Base-by-base conservation (phyloP, 2,797 vertebrate species). In the Phalloptychus januarius region DNA sequence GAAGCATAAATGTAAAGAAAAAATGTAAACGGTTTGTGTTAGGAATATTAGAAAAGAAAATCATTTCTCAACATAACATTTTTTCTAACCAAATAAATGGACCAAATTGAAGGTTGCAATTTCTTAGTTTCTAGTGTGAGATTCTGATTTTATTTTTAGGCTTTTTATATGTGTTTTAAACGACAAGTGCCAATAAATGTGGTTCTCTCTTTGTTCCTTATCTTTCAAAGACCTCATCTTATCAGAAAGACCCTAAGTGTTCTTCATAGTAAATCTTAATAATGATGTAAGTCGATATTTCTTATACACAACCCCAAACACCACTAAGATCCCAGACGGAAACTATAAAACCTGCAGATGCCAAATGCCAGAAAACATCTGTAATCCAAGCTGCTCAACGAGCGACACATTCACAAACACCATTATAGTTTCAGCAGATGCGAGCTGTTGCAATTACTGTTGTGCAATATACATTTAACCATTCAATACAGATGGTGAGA, bases 341-440 rank as follows among this genome's bases (percentile, higher is more conserved):
- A 44, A 81, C 65, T 31, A 38, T 72, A 48, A 33, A 79, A 72
- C 2, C 70, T 74, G 42, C 63, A 76, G 65, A 38, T 46, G 75
- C 25, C 44, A 20, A 58, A 88, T 80, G 81, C 65, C 74, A 80
- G 56, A 71, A 85, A 86, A 85, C 86, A 90, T 88, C 81, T 82
- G 81, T 28, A n/a, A 33, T 78, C 52, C 56, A 80, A 89, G 82
- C 78, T 85, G 81, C 83, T 65, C 44, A 38, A 18, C 28, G 42
- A 78, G 70, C 33, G 71, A 63, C 81, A 85, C 23, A 58, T 72
- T 45, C 74, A 79, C 50, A 63, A 85, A 79, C 36, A 38, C 76
- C 42, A 25, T 77, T 73, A 40, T 78, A 81, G 16, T 63, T 85
- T 50, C 33, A 84, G 74, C 50, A 78, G 71, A 80, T 71, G 71